Evolutionary conservation across 2,113 vertebrate species (phyloP).

Genomic region (Atractosteus spatula): DNA sequence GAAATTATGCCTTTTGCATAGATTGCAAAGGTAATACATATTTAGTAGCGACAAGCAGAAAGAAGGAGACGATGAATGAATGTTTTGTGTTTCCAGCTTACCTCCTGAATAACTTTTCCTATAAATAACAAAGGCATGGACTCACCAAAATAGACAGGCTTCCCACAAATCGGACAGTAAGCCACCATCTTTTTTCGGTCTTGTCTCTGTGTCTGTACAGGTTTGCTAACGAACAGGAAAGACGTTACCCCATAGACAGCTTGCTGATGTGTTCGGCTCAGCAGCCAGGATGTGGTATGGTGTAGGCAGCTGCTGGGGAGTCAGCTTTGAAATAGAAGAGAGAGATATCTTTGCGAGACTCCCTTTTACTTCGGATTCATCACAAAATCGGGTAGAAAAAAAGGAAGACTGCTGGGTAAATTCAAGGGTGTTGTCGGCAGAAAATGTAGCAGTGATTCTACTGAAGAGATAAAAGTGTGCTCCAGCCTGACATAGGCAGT

Average conservation of each 20-base stretch:
- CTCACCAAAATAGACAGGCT: slow-evolving; percentile 79
- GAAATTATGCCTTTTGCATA: too few relatives aligned
- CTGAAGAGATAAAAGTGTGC: too few relatives aligned
- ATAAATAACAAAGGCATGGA: slow-evolving; percentile 19
- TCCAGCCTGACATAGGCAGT: too few relatives aligned
- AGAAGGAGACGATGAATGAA: not conserved
- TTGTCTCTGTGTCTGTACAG: slow-evolving; percentile 3
- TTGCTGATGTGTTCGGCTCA: slow-evolving; percentile 19
- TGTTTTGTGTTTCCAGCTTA: not conserved
- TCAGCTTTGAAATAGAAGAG: slow-evolving; percentile 3
- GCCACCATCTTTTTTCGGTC: slow-evolving; percentile 59
- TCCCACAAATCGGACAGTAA: slow-evolving; percentile 74
- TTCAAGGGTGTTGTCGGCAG: too few relatives aligned
- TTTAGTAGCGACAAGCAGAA: not conserved
- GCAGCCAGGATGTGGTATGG: slow-evolving; percentile 48
- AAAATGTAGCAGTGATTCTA: too few relatives aligned
- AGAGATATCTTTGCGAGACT: too few relatives aligned
- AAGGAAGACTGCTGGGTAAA: too few relatives aligned
- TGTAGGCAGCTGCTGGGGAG: slow-evolving; percentile 25
- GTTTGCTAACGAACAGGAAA: slow-evolving; percentile 38
- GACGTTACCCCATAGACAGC: slow-evolving; percentile 15
- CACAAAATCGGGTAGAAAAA: too few relatives aligned
- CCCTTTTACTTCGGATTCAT: too few relatives aligned
- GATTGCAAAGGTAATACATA: not conserved
- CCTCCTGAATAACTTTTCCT: too few relatives aligned